These are phyloP conservation scores for Drosophila tanythrix DNA, from an alignment of 2,888 invertebrate genomes.

Conservation along the genomic window DNA sequence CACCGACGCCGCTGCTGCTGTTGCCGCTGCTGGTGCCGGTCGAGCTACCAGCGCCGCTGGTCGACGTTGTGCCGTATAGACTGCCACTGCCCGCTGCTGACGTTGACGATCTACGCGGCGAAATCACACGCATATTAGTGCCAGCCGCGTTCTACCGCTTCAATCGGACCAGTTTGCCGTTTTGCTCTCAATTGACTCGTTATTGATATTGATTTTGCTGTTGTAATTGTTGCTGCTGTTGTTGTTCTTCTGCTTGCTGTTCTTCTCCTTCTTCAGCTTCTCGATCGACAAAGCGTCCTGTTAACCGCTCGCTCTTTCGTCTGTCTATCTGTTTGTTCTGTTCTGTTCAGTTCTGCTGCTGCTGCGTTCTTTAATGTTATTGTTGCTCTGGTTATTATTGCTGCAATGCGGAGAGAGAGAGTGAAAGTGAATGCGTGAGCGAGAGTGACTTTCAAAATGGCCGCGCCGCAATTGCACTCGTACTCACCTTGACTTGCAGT, in stretches of 20 bases:
- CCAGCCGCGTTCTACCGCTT: conserved; percentile 66
- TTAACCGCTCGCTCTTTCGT: background rate
- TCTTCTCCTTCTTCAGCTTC: background rate
- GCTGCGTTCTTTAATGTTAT: conserved; percentile 10
- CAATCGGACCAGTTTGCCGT: conserved; percentile 60
- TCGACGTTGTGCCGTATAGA: conserved; percentile 84
- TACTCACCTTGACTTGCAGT: conserved; percentile 51
- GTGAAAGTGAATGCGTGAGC: conserved; percentile 47
- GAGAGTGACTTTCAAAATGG: conserved; percentile 42
- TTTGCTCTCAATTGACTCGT: conserved; percentile 30
- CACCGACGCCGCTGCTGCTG: conserved; percentile 45
- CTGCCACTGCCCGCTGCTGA: conserved; percentile 84
- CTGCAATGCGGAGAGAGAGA: conserved; percentile 47
- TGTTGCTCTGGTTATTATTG: conserved; percentile 32
- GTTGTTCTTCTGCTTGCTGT: conserved; percentile 7
- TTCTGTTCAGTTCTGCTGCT: background rate
- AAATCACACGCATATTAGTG: conserved; percentile 85
- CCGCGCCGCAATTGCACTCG: conserved; percentile 17
- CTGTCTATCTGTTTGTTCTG: conserved; percentile 9
- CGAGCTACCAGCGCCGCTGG: conserved; percentile 68
- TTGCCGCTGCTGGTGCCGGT: conserved; percentile 50
- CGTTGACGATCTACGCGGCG: conserved; percentile 84
- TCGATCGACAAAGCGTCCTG: conserved; percentile 4
- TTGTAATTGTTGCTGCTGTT: conserved; percentile 5
- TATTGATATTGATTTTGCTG: conserved; percentile 11